Conservation (phyloP, 1,140 invertebrate genomes). For the Oedothorax gibbosus region DNA sequence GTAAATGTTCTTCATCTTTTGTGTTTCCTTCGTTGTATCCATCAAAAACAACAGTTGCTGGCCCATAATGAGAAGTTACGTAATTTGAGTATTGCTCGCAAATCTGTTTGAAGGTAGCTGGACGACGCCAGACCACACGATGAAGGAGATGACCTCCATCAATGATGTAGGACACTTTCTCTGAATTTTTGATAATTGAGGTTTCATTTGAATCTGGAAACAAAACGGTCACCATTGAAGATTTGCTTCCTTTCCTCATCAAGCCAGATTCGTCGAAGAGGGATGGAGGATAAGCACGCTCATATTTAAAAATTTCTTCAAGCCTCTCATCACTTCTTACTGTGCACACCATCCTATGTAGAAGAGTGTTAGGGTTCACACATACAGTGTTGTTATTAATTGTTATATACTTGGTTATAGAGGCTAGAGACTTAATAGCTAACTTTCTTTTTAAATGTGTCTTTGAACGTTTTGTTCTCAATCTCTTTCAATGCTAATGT, state of each 20-base stretch:
- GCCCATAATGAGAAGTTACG: neutral
- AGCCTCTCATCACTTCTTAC: neutral
- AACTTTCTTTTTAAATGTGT: conserved; percentile 31
- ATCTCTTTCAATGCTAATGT: conserved; percentile 23
- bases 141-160: conserved; percentile 21
- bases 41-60: conserved; percentile 16
- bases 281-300: conserved; percentile 13
- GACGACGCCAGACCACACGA: conserved; percentile 4
- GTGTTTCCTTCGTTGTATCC: conserved; percentile 19
- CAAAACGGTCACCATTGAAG: neutral
- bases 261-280: neutral
- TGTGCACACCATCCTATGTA: conserved; percentile 15
- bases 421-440: conserved; percentile 26
- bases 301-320: neutral
- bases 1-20: neutral
- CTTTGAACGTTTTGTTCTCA: conserved; percentile 27
- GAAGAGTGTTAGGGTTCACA: conserved; percentile 13
- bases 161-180: conserved; percentile 11
- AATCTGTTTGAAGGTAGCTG: conserved; percentile 7
- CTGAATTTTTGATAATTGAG: neutral
- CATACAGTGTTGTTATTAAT: conserved; percentile 22
- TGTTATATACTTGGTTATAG: neutral
- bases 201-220: neutral
- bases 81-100: neutral
- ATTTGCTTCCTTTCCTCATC: conserved; percentile 15